These are phyloP conservation scores for Eustalomyia histrio DNA, from an alignment of 2,888 invertebrate genomes.

Conservation along the genomic window DNA sequence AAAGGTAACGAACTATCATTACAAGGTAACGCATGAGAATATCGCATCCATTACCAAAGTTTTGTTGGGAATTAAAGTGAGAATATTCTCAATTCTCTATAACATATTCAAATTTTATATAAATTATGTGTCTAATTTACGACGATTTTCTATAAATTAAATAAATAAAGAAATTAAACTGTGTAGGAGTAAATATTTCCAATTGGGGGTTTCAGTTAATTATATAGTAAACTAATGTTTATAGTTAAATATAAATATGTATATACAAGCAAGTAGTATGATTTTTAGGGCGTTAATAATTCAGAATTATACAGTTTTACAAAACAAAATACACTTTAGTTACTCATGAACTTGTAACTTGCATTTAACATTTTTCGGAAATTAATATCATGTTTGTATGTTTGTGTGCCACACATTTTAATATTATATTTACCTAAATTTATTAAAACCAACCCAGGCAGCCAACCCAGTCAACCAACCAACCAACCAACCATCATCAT, in stretches of 20 bases:
- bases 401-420: slow-evolving; percentile 49
- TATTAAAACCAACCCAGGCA: slow-evolving; percentile 23
- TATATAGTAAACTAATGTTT: not conserved
- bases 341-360: slow-evolving; percentile 65
- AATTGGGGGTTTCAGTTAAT: not conserved
- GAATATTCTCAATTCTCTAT: too few relatives aligned
- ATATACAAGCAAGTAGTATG: too few relatives aligned
- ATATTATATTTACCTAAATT: slow-evolving; percentile 61
- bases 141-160: too few relatives aligned
- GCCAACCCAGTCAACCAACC: slow-evolving; percentile 23
- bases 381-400: slow-evolving; percentile 49
- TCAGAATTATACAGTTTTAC: slow-evolving; percentile 39
- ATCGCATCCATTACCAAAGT: too few relatives aligned
- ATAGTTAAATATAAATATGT: not conserved
- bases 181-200: not conserved
- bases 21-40: too few relatives aligned
- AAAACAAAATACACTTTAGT: slow-evolving; percentile 1
- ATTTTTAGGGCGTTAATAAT: slow-evolving; percentile 65
- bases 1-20: too few relatives aligned
- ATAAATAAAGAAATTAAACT: too few relatives aligned
- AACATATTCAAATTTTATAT: too few relatives aligned
- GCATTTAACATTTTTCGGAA: slow-evolving; percentile 44
- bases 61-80: too few relatives aligned
- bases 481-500: slow-evolving; percentile 23
- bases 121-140: too few relatives aligned